Evolutionary conservation across 1,140 invertebrate genomes (phyloP), one percentile per base, ranked within the genome.

Genomic region (Cardiocondyla obscurior): DNA sequence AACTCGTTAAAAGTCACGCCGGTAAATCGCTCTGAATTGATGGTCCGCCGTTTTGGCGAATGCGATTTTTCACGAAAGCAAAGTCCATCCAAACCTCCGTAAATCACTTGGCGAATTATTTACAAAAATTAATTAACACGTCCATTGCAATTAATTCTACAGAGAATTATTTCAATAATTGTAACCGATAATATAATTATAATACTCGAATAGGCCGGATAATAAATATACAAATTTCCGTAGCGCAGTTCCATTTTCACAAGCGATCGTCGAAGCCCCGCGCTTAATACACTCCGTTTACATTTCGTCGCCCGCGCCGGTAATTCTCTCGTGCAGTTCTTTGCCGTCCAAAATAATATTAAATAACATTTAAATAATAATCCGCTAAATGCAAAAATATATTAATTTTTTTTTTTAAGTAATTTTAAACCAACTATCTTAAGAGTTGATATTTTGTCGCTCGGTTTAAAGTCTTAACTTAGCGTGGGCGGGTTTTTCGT

Each of bases 31-130:
- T 19, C 2, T 62, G 42, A 60, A 14, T 0, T 62, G 39, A 65
- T 36, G 14, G 2, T 44, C 60, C 25, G 39, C 57, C 33, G 44
- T 46, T 22, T 30, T 22, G 22, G 14, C 12, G 42, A 53, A 53
- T 4, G 25, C 42, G 14, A 5, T 30, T 49, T 14, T 55, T 39
- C n/a, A 65, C 22, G 25, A 39, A 19, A 46, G 30, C 28, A n/a
- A n/a, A 67, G 51, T 90, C 76, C 83, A 90, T 86, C 88, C 76
- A 88, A 91, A 92, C 90, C 90, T 92, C 91, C 90, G 90, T 86
- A 84, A 88, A 90, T 88, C 65, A 67, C 60, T 58, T 72, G 57
- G 58, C 30, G 44, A 84, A 85, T 83, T 92, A 91, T 92, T 87
- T 92, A 92, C 91, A 91, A 65, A 82, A 90, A 79, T 81, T 64